Evolutionary conservation across 2,113 vertebrate species (phyloP), one percentile per base, ranked within the genome.

Genomic region (Spermophilus dauricus): DNA sequence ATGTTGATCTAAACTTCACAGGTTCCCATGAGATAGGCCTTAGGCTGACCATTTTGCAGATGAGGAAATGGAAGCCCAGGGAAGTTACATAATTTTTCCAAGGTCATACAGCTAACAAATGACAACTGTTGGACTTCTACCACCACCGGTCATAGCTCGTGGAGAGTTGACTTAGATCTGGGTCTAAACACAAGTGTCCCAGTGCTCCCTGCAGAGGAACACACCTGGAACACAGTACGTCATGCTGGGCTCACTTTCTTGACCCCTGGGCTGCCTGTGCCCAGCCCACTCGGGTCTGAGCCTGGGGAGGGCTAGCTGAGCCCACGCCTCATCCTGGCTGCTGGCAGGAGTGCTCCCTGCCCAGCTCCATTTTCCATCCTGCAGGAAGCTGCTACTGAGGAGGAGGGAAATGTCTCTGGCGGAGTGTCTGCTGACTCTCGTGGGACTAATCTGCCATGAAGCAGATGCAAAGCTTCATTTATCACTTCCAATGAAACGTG

Each of bases 371-470:
- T 56, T 85, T 56, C 67, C 87, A 92, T 26, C 58, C 65, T 72
- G 58, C 70, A 91, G 96, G 88, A 77, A 91, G 37, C 83, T 0
- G 28, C 51, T 67, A 28, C 45, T 16, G 34, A 96, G 45, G 45
- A 96, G 77, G 69, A 72, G 28, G 81, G 94, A 42, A 0, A 2
- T 34, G 56, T 30, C 90, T 89, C 48, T 92, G 61, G 51, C 56
- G 28, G 86, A 77, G 17, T 5, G 4, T 30, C 77, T 90, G 8
- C 63, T 24, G 39, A 83, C 77, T 65, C 81, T 97, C 95, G 28
- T 4, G 20, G 28, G 63, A 95, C 78, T 92, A 14, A 83, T 96
- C 85, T 96, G 94, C 92, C 58, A 6, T 75, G 96, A 95, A 96
- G 77, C 81, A 91, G 77, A 97, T 80, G 95, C 81, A 86, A 91